Evolutionary conservation across 2,888 invertebrate genomes (phyloP).

Genomic region (Ametastegia equiseti): DNA sequence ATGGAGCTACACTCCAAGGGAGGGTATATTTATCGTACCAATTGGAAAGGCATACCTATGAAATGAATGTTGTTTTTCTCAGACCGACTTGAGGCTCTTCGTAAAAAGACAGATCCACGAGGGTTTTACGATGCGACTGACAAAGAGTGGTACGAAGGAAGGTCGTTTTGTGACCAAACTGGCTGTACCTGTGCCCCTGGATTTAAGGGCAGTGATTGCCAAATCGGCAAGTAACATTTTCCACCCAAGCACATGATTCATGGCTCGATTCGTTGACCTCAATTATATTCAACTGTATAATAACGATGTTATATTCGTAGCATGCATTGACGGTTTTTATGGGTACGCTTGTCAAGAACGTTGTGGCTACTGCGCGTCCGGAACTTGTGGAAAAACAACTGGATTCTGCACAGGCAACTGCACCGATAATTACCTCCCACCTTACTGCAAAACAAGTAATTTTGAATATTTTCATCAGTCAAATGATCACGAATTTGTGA

Average conservation of each 20-base stretch:
- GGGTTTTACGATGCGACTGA: too few relatives aligned
- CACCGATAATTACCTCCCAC: conserved; percentile 50
- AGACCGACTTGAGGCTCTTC: background rate
- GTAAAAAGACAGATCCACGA: background rate
- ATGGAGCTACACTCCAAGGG: too few relatives aligned
- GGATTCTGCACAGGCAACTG: conserved; percentile 58
- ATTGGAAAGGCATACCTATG: too few relatives aligned
- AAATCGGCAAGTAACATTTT: conserved; percentile 14
- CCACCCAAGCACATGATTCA: conserved; percentile 44
- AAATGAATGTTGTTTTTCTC: too few relatives aligned
- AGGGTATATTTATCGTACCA: too few relatives aligned
- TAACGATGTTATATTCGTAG: conserved; percentile 51
- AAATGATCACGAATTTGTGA: background rate
- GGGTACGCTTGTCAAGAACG: conserved; percentile 61
- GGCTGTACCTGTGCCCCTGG: conserved; percentile 61
- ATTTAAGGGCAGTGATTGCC: conserved; percentile 51
- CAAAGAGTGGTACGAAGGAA: background rate
- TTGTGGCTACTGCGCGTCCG: conserved; percentile 58
- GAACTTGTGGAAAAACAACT: conserved; percentile 53
- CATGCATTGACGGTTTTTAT: conserved; percentile 56
- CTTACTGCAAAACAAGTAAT: conserved; percentile 60
- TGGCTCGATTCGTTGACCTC: background rate
- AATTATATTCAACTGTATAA: background rate
- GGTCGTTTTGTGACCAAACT: conserved; percentile 54
- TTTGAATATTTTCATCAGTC: background rate